Conservation (phyloP, 2,113 vertebrate species). For the Eretmochelys imbricata region DNA sequence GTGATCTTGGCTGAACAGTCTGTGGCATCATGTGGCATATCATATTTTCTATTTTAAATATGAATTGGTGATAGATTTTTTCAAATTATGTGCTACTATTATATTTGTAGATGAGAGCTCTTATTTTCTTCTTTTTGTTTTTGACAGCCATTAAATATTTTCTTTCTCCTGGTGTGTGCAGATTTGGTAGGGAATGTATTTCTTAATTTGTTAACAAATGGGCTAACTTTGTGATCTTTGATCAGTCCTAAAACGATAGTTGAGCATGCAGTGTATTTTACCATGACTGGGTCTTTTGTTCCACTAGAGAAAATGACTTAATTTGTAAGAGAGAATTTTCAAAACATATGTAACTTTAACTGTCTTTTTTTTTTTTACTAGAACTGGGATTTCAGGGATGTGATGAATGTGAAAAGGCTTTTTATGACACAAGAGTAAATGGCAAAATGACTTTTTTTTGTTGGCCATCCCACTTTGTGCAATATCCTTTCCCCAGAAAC, state of each 20-base stretch:
- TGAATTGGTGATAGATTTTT: constrained; percentile 49
- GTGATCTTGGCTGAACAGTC: constrained; percentile 47
- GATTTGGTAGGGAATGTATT: not conserved
- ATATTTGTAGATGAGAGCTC: constrained; percentile 44
- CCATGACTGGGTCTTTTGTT: constrained; percentile 47
- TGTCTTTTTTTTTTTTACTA: constrained; percentile 29
- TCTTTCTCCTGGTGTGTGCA: not conserved
- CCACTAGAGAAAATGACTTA: constrained; percentile 54
- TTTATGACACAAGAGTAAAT: constrained; percentile 42
- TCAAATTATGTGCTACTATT: constrained; percentile 36
- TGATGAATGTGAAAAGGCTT: constrained; percentile 63
- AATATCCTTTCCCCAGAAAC: not conserved
- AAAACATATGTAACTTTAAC: constrained; percentile 42
- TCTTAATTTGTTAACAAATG: constrained; percentile 30
- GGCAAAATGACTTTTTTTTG: constrained; percentile 17
- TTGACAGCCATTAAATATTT: not conserved
- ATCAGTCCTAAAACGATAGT: constrained; percentile 26
- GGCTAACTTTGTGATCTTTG: constrained; percentile 45
- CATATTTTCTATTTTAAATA: constrained; percentile 55
- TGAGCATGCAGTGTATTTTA: constrained; percentile 18
- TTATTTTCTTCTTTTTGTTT: not conserved
- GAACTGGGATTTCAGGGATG: constrained; percentile 42
- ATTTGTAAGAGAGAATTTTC: constrained; percentile 37
- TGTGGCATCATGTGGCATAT: constrained; percentile 44
- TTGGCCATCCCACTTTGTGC: not conserved